Evolutionary conservation across 2,113 vertebrate species (phyloP).

Genomic region (Zingel zingel): DNA sequence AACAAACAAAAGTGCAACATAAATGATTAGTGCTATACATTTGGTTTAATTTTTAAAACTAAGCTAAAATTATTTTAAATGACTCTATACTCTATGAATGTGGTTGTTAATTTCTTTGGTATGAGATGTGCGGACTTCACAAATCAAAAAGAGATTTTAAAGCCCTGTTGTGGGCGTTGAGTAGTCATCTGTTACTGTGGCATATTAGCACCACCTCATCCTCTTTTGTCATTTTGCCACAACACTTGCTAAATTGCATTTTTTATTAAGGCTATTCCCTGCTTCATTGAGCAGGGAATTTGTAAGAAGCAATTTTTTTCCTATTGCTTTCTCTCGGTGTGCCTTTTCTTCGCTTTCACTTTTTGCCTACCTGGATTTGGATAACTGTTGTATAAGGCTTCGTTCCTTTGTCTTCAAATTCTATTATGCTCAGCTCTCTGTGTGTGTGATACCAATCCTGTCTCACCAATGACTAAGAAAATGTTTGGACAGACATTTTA

Average conservation of each 20-base stretch:
- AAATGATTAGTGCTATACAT: too few relatives aligned
- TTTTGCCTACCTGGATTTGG: slow-evolving; percentile 12
- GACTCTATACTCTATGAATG: slow-evolving; percentile 49
- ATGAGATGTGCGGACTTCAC: slow-evolving; percentile 82
- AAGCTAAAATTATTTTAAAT: slow-evolving; percentile 37
- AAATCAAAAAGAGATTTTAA: slow-evolving; percentile 92
- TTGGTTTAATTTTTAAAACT: too few relatives aligned
- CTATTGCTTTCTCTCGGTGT: slow-evolving; percentile 16
- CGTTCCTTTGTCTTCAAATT: slow-evolving; percentile 27
- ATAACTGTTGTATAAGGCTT: slow-evolving; percentile 12
- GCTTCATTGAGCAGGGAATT: slow-evolving; percentile 77
- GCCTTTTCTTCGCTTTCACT: slow-evolving; percentile 10
- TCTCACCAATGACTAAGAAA: slow-evolving; percentile 11
- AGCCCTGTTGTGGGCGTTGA: slow-evolving; percentile 85
- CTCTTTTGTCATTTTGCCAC: slow-evolving; percentile 46
- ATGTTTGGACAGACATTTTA: slow-evolving; percentile 13
- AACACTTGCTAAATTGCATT: slow-evolving; percentile 73
- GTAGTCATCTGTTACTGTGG: slow-evolving; percentile 85
- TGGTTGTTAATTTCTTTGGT: slow-evolving; percentile 81
- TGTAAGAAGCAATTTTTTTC: slow-evolving; percentile 55
- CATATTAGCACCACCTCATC: slow-evolving; percentile 66
- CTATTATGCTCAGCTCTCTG: slow-evolving; percentile 21
- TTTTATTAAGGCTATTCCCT: slow-evolving; percentile 78
- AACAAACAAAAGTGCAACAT: too few relatives aligned
- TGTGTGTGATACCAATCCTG: slow-evolving; percentile 10